Evolutionary conservation across 2,888 invertebrate species (phyloP).

Genomic region (Agrochola lota): DNA sequence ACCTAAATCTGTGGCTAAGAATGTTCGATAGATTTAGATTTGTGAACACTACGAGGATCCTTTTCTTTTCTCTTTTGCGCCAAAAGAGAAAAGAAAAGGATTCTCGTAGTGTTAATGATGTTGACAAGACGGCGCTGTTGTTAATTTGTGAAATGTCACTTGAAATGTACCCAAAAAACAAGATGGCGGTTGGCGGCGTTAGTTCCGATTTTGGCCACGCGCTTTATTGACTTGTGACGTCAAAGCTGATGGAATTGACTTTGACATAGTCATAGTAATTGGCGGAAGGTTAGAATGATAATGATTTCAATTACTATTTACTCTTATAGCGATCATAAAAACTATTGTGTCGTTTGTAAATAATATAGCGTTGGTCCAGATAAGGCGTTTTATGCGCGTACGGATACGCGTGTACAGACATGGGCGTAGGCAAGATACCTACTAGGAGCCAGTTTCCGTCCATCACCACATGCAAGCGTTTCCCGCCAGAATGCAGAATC

Average conservation of each 20-base stretch:
- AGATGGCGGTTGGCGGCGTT: background rate
- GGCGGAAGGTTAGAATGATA: conserved; percentile 41
- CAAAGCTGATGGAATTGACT: conserved; percentile 8
- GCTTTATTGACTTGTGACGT: background rate
- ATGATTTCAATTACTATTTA: conserved; percentile 33
- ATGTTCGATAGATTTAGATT: conserved; percentile 21
- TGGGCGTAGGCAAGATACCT: background rate
- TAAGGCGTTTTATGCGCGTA: conserved; percentile 5
- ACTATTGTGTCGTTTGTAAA: conserved; percentile 14
- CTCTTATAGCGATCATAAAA: conserved; percentile 26
- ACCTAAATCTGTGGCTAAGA: conserved; percentile 69
- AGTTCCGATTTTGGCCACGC: no score
- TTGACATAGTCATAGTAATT: conserved; percentile 15
- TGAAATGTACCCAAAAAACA: background rate
- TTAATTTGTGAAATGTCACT: background rate
- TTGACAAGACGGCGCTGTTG: background rate
- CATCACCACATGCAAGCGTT: background rate
- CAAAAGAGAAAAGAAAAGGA: no score
- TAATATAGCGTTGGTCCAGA: background rate
- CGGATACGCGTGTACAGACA: conserved; percentile 25
- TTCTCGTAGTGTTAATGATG: no score
- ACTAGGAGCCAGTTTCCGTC: background rate
- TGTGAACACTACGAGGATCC: background rate
- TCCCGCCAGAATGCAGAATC: no score
- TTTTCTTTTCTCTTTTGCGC: background rate